Base-by-base conservation (phyloP, 2,797 vertebrate genomes). In the Oophaga sylvatica region DNA sequence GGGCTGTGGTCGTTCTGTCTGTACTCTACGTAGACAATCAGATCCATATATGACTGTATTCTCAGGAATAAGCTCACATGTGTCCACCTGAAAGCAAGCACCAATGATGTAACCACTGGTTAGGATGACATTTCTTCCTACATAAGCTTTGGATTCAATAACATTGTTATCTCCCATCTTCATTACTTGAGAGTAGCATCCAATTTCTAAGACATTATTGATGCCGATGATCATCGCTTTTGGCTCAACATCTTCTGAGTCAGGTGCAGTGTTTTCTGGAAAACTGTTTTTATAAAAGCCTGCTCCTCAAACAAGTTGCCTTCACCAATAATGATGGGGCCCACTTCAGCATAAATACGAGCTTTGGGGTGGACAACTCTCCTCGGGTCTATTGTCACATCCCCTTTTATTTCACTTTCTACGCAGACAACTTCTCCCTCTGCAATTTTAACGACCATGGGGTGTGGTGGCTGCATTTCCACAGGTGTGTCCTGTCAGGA, bases 241-340 rank as follows among this genome's bases (percentile, higher is more conserved):
- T 26, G 26, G 26, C 26, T 26, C 26, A 26, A 26, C 26, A 26
- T 26, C 26, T 26, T 26, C 26, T 26, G 26, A 26, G 26, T 26
- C 26, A 26, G 26, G 26, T 26, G 26, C 26, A 26, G 26, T 26
- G 26, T 26, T 26, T 26, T 26, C 26, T 26, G 26, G 26, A 26
- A 26, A 26, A 26, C 96, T 95, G 63, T 99, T 98, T 88, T 95
- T 90, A 99, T 98, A 20, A 99, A 94, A 0, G 96, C 97, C 92
- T 99, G 97, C 86, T 99, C 98, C 88, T 99, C 98, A 89, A 99
- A 99, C 1, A 99, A 94, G 92, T 99, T 99, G 0, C 97, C 97
- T 86, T 99, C 98, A 12, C 97, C 98, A 1, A 99, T 99, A 62
- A 99, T 90, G 80, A 99, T 98, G 0, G 98, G 98, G 15, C 98